These are phyloP conservation scores for Tragopan temminckii DNA, from an alignment of 2,797 vertebrate species.

Conservation along the genomic window DNA sequence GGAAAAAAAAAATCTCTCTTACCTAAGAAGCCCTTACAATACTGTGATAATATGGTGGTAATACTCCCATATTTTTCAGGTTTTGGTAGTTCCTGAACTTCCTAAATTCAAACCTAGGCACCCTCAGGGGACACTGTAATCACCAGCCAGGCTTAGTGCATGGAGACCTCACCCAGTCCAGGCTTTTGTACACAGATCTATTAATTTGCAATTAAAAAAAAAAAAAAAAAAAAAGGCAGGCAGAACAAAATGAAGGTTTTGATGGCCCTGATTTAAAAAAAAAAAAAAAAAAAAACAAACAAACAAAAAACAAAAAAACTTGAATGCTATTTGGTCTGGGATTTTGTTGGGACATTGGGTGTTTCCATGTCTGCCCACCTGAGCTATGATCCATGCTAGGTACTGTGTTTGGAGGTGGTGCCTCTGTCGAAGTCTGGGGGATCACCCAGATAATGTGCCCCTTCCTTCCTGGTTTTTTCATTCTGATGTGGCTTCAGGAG, in stretches of 20 bases:
- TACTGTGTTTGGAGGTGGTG: background rate
- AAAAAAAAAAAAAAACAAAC: too few species aligned
- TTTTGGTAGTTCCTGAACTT: background rate
- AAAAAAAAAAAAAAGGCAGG: background rate
- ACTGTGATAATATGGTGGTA: background rate
- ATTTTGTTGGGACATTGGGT: background rate
- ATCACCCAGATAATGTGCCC: accelerated
- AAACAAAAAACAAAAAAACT: background rate
- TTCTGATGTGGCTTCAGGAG: background rate
- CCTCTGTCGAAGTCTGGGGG: background rate
- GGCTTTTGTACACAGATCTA: background rate
- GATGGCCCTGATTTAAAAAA: background rate
- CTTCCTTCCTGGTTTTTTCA: background rate
- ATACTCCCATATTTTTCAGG: background rate
- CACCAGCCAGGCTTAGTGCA: background rate
- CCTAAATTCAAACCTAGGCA: background rate
- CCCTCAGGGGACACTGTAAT: background rate
- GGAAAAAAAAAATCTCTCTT: background rate
- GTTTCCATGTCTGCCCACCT: background rate
- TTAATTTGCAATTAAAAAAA: background rate
- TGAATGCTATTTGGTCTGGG: background rate
- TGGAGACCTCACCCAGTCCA: background rate
- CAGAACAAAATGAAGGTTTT: background rate
- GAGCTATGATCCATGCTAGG: background rate
- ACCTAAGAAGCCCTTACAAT: background rate